phyloP scores from a whole-genome alignment of 2,888 invertebrate species.

The Cerastoderma edule region DNA sequence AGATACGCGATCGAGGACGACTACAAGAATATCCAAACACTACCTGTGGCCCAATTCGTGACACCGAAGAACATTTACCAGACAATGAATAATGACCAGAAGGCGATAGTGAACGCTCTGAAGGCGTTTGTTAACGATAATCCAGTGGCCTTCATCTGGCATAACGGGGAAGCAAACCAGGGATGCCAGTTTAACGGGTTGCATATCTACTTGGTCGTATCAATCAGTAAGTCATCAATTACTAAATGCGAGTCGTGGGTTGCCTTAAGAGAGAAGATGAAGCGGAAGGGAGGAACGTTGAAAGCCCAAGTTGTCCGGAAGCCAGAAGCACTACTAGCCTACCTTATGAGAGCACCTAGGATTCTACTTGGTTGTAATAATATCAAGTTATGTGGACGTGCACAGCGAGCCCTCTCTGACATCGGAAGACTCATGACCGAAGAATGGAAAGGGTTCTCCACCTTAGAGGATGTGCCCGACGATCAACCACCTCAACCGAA shows the following conservation, averaged over 20 bases:
- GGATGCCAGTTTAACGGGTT: conserved; percentile 21
- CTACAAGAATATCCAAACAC: too few species aligned
- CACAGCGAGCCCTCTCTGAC: too few species aligned
- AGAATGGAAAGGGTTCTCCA: too few species aligned
- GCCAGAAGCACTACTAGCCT: background rate
- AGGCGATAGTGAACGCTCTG: conserved; percentile 6
- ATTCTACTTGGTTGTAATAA: conserved; percentile 24
- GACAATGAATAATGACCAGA: background rate
- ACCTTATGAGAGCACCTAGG: conserved; percentile 7
- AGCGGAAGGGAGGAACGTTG: background rate
- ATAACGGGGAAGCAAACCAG: conserved; percentile 18
- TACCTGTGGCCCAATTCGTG: too few species aligned
- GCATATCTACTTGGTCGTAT: conserved; percentile 17
- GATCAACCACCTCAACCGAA: background rate
- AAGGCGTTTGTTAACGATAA: conserved; percentile 10
- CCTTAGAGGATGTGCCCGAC: too few species aligned
- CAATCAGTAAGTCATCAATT: background rate
- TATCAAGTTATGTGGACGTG: background rate
- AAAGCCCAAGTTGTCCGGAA: background rate
- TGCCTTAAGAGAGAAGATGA: background rate
- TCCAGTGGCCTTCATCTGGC: too few species aligned
- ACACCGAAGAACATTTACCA: conserved; percentile 15
- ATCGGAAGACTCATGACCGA: too few species aligned
- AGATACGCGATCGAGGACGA: background rate
- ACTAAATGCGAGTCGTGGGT: background rate